Evolutionary conservation across 2,888 invertebrate genomes (phyloP).

Genomic region (Melinaea menophilus): DNA sequence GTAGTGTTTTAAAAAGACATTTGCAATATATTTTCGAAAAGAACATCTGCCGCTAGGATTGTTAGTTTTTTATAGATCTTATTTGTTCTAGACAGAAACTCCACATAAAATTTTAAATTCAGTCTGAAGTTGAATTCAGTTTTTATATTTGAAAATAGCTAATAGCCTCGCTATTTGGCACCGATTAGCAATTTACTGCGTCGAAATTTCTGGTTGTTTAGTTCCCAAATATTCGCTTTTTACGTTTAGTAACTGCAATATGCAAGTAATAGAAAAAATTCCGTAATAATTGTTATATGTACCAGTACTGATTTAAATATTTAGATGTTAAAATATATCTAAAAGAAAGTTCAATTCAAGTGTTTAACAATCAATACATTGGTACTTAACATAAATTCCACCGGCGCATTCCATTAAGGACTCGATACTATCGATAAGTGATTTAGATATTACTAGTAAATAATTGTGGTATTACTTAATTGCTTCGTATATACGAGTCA

Average conservation of each 20-base stretch:
- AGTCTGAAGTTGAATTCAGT: conserved; percentile 23
- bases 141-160: conserved; percentile 29
- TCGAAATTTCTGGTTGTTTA: conserved; percentile 13
- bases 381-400: no score
- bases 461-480: no score
- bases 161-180: conserved; percentile 23
- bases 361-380: no score
- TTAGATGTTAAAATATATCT: no score
- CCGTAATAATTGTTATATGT: no score
- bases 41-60: conserved; percentile 19
- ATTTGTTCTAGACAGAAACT: conserved; percentile 32
- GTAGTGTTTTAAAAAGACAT: conserved; percentile 6
- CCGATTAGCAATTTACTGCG: conserved; percentile 20
- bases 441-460: no score
- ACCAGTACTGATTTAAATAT: no score
- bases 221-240: background rate
- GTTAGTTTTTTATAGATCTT: conserved; percentile 20
- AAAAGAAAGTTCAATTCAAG: no score
- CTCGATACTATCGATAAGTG: no score
- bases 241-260: conserved; percentile 9
- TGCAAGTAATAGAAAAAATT: no score
- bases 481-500: no score
- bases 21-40: conserved; percentile 12
- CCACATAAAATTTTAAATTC: conserved; percentile 31
- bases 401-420: no score